Conservation (phyloP, 2,113 vertebrate genomes). For the Cranoglanis bouderius region DNA sequence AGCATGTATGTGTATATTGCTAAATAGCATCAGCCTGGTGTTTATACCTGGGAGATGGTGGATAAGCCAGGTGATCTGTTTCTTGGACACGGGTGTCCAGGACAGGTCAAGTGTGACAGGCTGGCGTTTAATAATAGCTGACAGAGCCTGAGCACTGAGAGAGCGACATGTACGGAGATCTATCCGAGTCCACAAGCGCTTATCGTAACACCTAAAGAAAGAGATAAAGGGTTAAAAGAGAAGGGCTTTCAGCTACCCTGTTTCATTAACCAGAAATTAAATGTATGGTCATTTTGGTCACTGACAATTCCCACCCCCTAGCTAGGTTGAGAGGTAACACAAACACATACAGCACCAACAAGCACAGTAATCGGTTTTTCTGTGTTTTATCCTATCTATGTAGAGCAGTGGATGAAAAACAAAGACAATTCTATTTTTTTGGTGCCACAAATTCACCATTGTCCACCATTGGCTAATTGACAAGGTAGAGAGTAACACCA, state of each 20-base stretch:
- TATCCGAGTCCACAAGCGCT: constrained; percentile 92
- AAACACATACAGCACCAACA: neutral
- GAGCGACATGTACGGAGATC: constrained; percentile 92
- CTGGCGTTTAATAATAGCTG: constrained; percentile 91
- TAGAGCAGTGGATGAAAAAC: no score
- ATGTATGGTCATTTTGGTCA: neutral
- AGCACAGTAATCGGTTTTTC: neutral
- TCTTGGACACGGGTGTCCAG: constrained; percentile 96
- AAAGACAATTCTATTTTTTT: no score
- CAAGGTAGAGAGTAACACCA: neutral
- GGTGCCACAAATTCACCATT: no score
- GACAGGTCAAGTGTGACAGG: constrained; percentile 91
- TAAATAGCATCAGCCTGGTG: neutral
- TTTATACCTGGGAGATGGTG: constrained; percentile 86
- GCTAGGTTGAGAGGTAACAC: neutral
- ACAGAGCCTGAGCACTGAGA: constrained; percentile 87
- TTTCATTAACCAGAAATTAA: neutral
- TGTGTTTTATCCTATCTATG: no score
- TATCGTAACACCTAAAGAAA: constrained; percentile 78
- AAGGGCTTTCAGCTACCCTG: neutral
- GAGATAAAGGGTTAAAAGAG: neutral
- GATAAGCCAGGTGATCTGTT: constrained; percentile 93
- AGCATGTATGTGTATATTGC: neutral
- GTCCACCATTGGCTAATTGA: no score
- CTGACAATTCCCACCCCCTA: neutral